Conservation (phyloP, 2,113 vertebrate species). For the Apus apus region DNA sequence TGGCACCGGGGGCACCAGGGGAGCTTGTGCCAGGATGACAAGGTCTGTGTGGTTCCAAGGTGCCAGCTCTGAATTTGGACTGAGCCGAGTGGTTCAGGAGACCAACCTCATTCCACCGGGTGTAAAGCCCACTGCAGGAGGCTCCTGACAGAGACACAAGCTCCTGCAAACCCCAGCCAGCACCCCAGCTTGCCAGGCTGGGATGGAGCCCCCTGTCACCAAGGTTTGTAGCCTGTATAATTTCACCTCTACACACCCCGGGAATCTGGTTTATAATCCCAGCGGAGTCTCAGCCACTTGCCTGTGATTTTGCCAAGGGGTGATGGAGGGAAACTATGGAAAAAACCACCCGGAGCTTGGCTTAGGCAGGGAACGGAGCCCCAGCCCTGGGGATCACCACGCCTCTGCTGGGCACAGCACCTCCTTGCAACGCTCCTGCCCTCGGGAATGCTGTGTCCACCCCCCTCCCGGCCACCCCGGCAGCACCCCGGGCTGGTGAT, state of each 20-base stretch:
- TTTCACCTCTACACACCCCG: neutral
- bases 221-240: neutral
- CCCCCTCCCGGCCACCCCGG: neutral
- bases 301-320: neutral
- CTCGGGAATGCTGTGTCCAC: neutral
- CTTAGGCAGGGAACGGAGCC: neutral
- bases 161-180: neutral
- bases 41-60: accelerated
- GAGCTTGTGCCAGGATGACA: neutral
- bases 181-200: neutral
- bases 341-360: neutral
- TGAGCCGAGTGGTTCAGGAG: neutral
- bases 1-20: neutral
- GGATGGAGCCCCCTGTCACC: accelerated
- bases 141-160: neutral
- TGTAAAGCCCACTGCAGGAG: neutral
- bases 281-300: neutral
- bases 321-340: neutral
- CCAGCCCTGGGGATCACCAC: neutral
- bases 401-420: neutral
- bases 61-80: neutral
- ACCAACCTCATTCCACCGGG: neutral
- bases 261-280: neutral
- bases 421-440: neutral
- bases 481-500: neutral